These are phyloP conservation scores for Tetraneura akinire DNA, from an alignment of 1,140 invertebrate species.

Conservation along the genomic window DNA sequence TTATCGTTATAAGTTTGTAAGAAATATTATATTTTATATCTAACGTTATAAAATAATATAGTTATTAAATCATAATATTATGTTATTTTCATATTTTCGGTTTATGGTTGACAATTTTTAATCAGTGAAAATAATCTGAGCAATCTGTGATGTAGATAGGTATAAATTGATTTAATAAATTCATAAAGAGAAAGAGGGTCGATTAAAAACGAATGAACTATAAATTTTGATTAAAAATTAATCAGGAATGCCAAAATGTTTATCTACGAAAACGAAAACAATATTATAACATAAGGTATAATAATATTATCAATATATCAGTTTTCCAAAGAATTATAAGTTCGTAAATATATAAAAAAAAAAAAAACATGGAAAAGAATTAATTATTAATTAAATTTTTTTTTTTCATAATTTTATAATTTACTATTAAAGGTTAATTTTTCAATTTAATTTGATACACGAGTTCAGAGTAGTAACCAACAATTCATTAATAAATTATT, in stretches of 20 bases:
- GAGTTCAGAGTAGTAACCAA: too few species aligned
- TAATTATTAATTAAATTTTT: not conserved
- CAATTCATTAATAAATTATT: too few species aligned
- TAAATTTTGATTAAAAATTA: constrained; percentile 30
- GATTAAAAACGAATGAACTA: not conserved
- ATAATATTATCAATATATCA: not conserved
- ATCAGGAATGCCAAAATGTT: not conserved
- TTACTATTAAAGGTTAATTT: too few species aligned
- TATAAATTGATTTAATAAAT: not conserved
- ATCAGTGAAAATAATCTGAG: not conserved
- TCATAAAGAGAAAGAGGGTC: not conserved
- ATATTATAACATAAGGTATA: not conserved
- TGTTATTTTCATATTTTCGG: not conserved
- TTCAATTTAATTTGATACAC: too few species aligned
- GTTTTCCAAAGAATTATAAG: not conserved
- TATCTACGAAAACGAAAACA: not conserved
- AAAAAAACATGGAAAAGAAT: not conserved
- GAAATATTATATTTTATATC: too few species aligned
- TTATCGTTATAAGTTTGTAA: too few species aligned
- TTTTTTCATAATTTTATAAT: too few species aligned
- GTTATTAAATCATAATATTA: not conserved
- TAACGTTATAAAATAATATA: too few species aligned
- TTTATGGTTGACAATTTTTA: not conserved
- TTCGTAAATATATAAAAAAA: not conserved
- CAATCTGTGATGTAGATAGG: not conserved